Evolutionary conservation across 2,888 invertebrate genomes (phyloP).

Genomic region (Drosophila pseudotakahashii): DNA sequence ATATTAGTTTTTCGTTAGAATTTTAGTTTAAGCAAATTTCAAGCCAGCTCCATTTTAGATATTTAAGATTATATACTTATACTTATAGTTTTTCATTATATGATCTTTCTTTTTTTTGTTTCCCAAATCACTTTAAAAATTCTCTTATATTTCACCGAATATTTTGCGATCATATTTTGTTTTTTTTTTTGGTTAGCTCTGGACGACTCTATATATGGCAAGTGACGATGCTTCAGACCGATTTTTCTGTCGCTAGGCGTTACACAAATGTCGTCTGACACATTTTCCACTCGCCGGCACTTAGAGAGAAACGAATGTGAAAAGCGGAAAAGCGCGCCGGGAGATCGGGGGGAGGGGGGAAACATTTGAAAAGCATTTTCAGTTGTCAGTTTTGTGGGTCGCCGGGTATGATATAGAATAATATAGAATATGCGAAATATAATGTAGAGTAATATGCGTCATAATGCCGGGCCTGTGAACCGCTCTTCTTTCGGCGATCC

Average conservation of each 20-base stretch:
- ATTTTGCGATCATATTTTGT: neutral
- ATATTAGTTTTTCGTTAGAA: no score
- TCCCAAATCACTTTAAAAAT: neutral
- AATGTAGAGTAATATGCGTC: constrained; percentile 6
- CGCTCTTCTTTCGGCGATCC: constrained; percentile 15
- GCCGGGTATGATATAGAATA: constrained; percentile 16
- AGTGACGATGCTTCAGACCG: neutral
- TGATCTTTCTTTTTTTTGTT: no score
- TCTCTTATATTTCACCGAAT: constrained; percentile 12
- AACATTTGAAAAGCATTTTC: constrained; percentile 51
- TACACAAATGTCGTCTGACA: constrained; percentile 40
- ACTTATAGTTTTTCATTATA: no score
- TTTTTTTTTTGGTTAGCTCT: neutral
- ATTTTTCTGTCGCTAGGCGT: constrained; percentile 15
- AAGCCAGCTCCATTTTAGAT: no score
- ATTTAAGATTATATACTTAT: no score
- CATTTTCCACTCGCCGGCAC: constrained; percentile 35
- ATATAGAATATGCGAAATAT: constrained; percentile 16
- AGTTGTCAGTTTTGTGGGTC: constrained; percentile 51
- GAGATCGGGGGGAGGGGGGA: neutral
- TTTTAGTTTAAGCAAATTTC: no score
- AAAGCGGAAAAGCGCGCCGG: constrained; percentile 16
- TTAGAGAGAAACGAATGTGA: constrained; percentile 30
- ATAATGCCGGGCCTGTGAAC: constrained; percentile 16
- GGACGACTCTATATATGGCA: constrained; percentile 27